Conservation (phyloP, 1,140 invertebrate species). For the Micrasema longulum region DNA sequence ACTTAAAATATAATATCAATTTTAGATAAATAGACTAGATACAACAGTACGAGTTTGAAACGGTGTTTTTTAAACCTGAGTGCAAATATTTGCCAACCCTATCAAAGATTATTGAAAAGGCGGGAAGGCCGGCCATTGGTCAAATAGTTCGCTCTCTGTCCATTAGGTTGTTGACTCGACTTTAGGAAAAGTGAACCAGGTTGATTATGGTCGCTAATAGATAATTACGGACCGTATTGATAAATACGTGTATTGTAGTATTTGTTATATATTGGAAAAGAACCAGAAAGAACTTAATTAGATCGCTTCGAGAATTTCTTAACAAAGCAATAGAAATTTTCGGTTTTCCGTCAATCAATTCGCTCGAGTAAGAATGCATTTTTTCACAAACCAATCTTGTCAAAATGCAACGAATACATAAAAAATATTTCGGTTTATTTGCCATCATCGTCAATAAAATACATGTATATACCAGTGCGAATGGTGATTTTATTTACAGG, state of each 20-base stretch:
- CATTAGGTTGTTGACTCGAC: constrained; percentile 24
- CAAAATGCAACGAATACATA: too few species aligned
- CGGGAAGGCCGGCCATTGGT: constrained; percentile 20
- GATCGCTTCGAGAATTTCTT: too few species aligned
- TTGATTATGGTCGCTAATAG: constrained; percentile 13
- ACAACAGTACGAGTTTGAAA: too few species aligned
- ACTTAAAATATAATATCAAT: too few species aligned
- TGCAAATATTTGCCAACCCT: constrained; percentile 14
- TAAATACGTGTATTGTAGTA: too few species aligned
- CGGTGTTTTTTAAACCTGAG: too few species aligned
- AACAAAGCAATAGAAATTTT: too few species aligned
- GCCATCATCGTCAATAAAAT: too few species aligned
- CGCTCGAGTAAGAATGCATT: not conserved
- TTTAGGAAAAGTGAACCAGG: constrained; percentile 32
- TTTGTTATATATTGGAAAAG: not conserved
- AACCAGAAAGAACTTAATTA: not conserved
- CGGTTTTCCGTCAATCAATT: not conserved
- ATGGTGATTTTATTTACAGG: too few species aligned
- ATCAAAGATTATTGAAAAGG: not conserved
- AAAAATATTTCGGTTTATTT: too few species aligned
- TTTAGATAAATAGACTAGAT: too few species aligned
- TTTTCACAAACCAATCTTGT: not conserved
- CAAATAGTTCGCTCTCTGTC: constrained; percentile 13
- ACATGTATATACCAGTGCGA: too few species aligned
- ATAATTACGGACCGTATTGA: constrained; percentile 16